phyloP scores from a whole-genome alignment of 2,888 invertebrate species.

The Lysandra coridon region DNA sequence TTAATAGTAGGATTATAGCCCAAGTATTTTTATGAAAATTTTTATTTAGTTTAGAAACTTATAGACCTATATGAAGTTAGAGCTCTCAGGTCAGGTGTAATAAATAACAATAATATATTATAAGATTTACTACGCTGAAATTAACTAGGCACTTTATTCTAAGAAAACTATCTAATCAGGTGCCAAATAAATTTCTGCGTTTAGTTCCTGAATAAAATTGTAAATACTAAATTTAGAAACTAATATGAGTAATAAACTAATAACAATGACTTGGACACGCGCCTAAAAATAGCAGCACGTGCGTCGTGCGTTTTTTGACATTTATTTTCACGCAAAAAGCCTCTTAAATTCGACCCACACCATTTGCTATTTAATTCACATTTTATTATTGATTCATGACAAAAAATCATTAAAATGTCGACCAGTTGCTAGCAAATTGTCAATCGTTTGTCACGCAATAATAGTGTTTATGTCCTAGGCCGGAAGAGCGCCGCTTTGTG shows the following conservation, averaged over 20 bases:
- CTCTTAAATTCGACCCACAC: neutral
- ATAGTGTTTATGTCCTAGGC: conserved; percentile 4
- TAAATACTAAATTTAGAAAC: neutral
- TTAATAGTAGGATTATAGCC: no score
- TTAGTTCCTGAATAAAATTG: neutral
- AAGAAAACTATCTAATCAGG: no score
- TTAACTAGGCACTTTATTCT: no score
- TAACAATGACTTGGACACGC: neutral
- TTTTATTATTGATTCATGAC: conserved; percentile 14
- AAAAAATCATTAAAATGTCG: conserved; percentile 30
- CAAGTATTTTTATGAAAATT: no score
- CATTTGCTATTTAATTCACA: neutral
- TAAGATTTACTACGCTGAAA: no score
- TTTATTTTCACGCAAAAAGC: neutral
- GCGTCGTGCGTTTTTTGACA: neutral
- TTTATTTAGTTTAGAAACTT: no score
- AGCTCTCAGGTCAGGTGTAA: no score
- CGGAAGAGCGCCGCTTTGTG: neutral
- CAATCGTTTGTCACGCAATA: conserved; percentile 6
- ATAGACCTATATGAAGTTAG: no score
- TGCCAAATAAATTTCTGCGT: neutral
- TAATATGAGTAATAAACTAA: neutral
- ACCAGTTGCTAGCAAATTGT: conserved; percentile 8
- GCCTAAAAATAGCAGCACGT: neutral
- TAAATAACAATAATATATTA: no score